These are phyloP conservation scores for Bombus superbus DNA, from an alignment of 1,140 invertebrate species.

Conservation along the genomic window DNA sequence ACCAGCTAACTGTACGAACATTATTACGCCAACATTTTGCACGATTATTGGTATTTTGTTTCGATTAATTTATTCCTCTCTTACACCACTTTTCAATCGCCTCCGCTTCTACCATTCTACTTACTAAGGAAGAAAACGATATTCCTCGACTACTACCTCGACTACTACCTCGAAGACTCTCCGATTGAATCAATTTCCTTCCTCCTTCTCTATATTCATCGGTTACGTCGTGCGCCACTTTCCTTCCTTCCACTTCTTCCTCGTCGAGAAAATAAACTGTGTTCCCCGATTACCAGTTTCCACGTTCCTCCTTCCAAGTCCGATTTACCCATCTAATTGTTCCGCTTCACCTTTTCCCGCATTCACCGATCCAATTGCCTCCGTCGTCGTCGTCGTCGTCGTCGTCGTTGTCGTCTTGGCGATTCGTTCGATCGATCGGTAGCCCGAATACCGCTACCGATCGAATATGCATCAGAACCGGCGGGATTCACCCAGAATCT, in stretches of 20 bases:
- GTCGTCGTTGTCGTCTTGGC: background rate
- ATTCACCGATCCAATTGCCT: background rate
- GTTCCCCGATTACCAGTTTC: background rate
- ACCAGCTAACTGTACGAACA: background rate
- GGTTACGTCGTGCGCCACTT: background rate
- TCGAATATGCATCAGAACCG: slow-evolving; percentile 9
- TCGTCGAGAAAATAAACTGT: background rate
- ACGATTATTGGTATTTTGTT: background rate
- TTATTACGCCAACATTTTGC: background rate
- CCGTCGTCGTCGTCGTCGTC: background rate
- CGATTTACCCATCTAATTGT: background rate
- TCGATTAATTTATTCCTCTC: background rate
- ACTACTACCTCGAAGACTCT: background rate
- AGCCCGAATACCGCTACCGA: background rate
- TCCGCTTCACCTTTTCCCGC: background rate
- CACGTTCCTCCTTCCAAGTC: background rate
- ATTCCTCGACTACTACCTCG: background rate
- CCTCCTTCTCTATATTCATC: background rate
- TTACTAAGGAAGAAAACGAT: background rate
- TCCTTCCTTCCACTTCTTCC: background rate
- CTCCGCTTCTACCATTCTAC: background rate
- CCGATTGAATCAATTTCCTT: background rate
- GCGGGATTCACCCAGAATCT: background rate
- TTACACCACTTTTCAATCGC: background rate
- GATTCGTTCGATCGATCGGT: background rate